A percentile compares a stretch with the other conserved stretches of the same genome.
These are phyloP conservation scores for Aeoliscus strigatus DNA, from an alignment of 2,797 vertebrate species.

Conservation along the genomic window DNA sequence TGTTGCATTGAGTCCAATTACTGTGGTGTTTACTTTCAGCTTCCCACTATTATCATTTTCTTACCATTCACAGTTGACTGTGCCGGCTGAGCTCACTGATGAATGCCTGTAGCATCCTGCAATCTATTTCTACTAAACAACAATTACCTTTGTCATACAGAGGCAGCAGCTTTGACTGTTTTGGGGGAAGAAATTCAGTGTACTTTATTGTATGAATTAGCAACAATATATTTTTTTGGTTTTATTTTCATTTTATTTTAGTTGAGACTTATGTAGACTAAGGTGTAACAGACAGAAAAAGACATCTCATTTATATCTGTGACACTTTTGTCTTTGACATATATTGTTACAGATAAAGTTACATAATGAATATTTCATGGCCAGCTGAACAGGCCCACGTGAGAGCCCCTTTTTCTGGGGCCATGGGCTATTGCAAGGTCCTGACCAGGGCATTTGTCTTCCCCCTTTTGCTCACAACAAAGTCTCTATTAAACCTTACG, in stretches of 20 bases:
- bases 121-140: conserved; percentile 6
- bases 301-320: conserved; percentile 20
- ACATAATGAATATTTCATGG: conserved; percentile 75
- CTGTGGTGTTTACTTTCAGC: conserved; percentile 51
- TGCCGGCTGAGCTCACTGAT: not conserved
- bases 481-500: conserved; percentile 27
- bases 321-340: conserved; percentile 35
- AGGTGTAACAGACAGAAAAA: conserved; percentile 6
- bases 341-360: conserved; percentile 67
- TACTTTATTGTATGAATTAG: conserved; percentile 1
- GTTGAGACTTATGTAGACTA: not conserved
- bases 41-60: conserved; percentile 29
- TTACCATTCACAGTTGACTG: conserved; percentile 5
- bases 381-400: conserved; percentile 54
- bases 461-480: conserved; percentile 27
- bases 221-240: too few relatives aligned
- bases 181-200: conserved; percentile 4
- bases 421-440: conserved; percentile 34
- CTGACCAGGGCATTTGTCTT: conserved; percentile 28
- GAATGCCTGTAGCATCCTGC: conserved; percentile 10
- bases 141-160: conserved; percentile 7
- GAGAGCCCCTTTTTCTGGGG: conserved; percentile 47
- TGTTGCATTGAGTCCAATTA: conserved; percentile 50
- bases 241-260: not conserved
- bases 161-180: not conserved